Conservation (phyloP, 2,888 invertebrate genomes). For the Epirrita christyi region DNA sequence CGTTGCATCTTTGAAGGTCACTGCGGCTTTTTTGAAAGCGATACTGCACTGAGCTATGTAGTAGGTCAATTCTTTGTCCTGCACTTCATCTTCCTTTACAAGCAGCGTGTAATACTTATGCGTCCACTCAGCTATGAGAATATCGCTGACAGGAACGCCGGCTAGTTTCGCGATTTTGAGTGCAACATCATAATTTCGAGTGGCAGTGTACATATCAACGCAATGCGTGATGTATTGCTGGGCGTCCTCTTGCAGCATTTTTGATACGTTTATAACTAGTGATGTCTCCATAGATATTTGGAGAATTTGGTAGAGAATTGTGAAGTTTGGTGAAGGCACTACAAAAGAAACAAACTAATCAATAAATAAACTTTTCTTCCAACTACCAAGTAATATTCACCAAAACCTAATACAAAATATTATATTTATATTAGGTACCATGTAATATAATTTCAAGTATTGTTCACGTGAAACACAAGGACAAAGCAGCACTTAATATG, state of each 20-base stretch:
- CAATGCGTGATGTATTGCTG: conserved; percentile 80
- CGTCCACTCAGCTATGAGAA: conserved; percentile 83
- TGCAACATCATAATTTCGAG: conserved; percentile 83
- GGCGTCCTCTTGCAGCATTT: conserved; percentile 69
- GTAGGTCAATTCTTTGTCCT: conserved; percentile 69
- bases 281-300: conserved; percentile 84
- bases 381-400: too few species aligned
- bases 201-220: conserved; percentile 78
- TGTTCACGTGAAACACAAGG: too few species aligned
- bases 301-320: conserved; percentile 75
- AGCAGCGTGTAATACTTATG: conserved; percentile 72
- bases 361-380: too few species aligned
- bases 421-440: too few species aligned
- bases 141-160: conserved; percentile 75
- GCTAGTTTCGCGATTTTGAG: conserved; percentile 83
- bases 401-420: too few species aligned
- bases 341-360: conserved; percentile 40
- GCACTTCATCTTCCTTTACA: conserved; percentile 56
- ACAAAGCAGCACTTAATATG: too few species aligned
- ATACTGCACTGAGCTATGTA: conserved; percentile 86
- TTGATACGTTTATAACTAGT: conserved; percentile 80
- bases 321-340: conserved; percentile 75
- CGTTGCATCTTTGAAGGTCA: conserved; percentile 86
- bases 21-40: conserved; percentile 85
- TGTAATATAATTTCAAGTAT: too few species aligned